A percentile compares a stretch with the other conserved stretches of the same genome.
Evolutionary conservation across 2,113 vertebrate species (phyloP).

Genomic region (Sturnus vulgaris): DNA sequence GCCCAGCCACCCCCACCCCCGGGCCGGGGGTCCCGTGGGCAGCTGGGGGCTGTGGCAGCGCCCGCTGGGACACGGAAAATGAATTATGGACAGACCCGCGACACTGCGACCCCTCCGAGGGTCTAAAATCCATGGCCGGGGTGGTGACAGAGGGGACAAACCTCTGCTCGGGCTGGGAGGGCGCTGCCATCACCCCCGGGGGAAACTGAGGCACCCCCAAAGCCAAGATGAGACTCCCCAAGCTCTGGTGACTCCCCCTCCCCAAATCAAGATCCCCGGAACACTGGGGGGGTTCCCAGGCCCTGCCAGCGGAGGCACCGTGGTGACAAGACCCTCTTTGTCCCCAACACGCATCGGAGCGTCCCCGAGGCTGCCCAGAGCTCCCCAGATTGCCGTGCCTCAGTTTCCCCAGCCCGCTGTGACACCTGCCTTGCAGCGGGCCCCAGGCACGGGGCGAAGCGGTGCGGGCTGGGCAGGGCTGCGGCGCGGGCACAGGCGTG

Average conservation of each 20-base stretch:
- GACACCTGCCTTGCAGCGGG: slow-evolving; percentile 8
- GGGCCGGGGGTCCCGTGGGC: neutral
- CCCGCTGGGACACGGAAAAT: fast-evolving
- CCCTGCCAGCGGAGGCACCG: neutral
- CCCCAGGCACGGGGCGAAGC: neutral
- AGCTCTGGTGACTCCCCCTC: neutral
- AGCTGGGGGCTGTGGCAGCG: neutral
- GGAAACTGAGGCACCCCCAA: neutral
- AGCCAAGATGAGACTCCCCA: fast-evolving
- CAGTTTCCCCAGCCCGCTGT: neutral
- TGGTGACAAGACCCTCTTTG: fast-evolving
- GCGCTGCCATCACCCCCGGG: fast-evolving
- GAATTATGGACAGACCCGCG: fast-evolving
- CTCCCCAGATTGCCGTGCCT: fast-evolving
- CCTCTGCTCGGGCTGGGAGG: neutral
- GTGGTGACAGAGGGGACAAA: neutral
- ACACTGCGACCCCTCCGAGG: fast-evolving
- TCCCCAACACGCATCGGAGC: fast-evolving
- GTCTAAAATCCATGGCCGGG: fast-evolving
- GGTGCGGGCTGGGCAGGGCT: slow-evolving; percentile 29
- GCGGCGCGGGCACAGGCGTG: neutral
- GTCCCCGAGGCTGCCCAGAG: fast-evolving
- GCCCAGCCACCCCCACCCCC: neutral
- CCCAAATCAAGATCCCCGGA: neutral
- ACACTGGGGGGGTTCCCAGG: too few species aligned